These are phyloP conservation scores for Knipowitschia caucasica DNA, from an alignment of 2,797 vertebrate genomes.

Conservation along the genomic window DNA sequence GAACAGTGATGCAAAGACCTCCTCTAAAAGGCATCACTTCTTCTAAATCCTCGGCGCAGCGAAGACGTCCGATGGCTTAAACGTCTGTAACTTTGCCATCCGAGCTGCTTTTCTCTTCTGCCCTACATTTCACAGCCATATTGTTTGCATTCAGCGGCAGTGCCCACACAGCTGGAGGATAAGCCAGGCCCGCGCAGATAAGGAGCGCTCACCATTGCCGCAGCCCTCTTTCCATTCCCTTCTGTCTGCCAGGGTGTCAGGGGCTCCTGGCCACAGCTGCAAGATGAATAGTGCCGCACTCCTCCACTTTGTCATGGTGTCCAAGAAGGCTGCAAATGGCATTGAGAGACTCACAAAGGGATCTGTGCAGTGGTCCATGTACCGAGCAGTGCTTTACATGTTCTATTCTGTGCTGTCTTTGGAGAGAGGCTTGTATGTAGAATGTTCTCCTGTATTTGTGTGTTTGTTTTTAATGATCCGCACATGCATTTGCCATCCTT, in stretches of 20 bases:
- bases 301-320: slow-evolving; percentile 71
- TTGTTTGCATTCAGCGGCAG: slow-evolving; percentile 69
- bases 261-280: slow-evolving; percentile 67
- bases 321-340: slow-evolving; percentile 65
- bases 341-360: slow-evolving; percentile 66
- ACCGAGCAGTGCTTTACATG: neutral
- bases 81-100: slow-evolving; percentile 28
- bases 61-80: slow-evolving; percentile 34
- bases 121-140: slow-evolving; percentile 64
- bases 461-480: neutral
- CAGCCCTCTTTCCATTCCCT: slow-evolving; percentile 69
- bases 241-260: slow-evolving; percentile 60
- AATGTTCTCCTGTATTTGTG: neutral
- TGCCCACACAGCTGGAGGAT: slow-evolving; percentile 70
- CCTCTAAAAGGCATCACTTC: slow-evolving; percentile 15
- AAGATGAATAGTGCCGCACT: slow-evolving; percentile 69
- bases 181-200: slow-evolving; percentile 68
- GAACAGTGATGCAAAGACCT: slow-evolving; percentile 25
- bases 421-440: neutral
- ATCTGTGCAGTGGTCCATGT: slow-evolving; percentile 51
- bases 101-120: slow-evolving; percentile 49
- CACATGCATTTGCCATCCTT: neutral
- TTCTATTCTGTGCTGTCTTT: neutral
- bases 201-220: slow-evolving; percentile 49
- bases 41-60: slow-evolving; percentile 43